Conservation (phyloP, 2,113 vertebrate species). For the Tachysurus fulvidraco region DNA sequence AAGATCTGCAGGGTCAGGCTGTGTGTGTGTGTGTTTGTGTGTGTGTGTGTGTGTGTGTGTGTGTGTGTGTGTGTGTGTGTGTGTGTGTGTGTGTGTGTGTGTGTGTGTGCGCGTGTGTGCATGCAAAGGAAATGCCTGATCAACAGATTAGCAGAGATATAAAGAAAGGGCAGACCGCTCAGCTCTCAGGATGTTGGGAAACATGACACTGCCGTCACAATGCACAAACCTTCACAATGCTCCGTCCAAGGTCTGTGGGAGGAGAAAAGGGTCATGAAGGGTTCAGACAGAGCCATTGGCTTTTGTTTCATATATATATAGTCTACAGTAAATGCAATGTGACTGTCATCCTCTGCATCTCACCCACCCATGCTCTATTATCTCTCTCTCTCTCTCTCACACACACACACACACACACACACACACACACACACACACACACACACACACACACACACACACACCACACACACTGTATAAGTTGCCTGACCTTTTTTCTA, state of each 20-base stretch:
- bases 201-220: neutral
- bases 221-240: neutral
- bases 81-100: neutral
- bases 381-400: neutral
- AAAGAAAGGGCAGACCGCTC: neutral
- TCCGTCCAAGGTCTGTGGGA: neutral
- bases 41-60: neutral
- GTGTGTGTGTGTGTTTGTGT: neutral
- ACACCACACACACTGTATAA: neutral
- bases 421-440: too few species aligned
- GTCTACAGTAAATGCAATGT: conserved; percentile 10
- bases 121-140: neutral
- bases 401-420: too few species aligned
- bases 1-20: neutral
- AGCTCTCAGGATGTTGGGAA: conserved; percentile 1
- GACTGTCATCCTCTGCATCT: neutral
- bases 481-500: neutral
- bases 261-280: neutral
- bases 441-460: too few species aligned
- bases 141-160: neutral
- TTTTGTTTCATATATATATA: conserved; percentile 6
- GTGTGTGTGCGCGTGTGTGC: neutral
- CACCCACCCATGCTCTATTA: neutral
- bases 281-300: neutral
- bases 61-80: neutral